These are phyloP conservation scores for Sanderia malayensis DNA, from an alignment of 30 jellyfish, hydroid and myxozoan genomes.

Conservation along the genomic window DNA sequence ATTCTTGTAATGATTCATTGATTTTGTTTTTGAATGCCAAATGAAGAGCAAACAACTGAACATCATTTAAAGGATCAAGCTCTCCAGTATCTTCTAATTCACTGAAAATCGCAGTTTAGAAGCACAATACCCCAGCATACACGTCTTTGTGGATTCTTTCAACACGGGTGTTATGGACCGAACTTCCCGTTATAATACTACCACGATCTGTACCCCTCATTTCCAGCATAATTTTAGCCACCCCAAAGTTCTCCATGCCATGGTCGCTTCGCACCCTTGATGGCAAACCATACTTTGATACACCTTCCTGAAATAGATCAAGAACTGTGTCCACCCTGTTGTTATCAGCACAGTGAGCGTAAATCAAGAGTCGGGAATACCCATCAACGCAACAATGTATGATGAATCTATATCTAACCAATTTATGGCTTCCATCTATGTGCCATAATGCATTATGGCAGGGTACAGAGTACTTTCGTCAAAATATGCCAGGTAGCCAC, in stretches of 20 bases:
- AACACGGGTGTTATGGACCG: slow-evolving; percentile 9
- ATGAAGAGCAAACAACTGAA: slow-evolving; percentile 2
- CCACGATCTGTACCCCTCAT: slow-evolving; percentile 11
- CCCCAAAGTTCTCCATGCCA: slow-evolving; percentile 17
- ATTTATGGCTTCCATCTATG: slow-evolving; percentile 10
- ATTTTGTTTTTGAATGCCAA: slow-evolving; percentile 2
- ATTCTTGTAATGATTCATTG: slow-evolving; percentile 9
- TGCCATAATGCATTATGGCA: slow-evolving; percentile 7
- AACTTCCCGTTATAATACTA: slow-evolving; percentile 17
- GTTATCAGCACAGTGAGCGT: slow-evolving; percentile 4
- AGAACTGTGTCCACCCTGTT: slow-evolving; percentile 14
- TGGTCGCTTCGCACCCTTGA: slow-evolving; percentile 18
- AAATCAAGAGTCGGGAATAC: neutral
- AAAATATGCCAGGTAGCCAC: neutral
- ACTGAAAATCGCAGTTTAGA: neutral
- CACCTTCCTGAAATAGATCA: slow-evolving; percentile 12
- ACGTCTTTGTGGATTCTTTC: slow-evolving; percentile 11
- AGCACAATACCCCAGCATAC: slow-evolving; percentile 15
- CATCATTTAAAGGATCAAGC: slow-evolving; percentile 11
- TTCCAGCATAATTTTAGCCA: slow-evolving; percentile 6
- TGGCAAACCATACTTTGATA: slow-evolving; percentile 15
- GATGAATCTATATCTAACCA: slow-evolving; percentile 11
- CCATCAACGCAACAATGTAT: slow-evolving; percentile 18
- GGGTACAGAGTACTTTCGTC: neutral
- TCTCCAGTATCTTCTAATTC: slow-evolving; percentile 10